These are phyloP conservation scores for Neoaliturus tenellus DNA, from an alignment of 2,888 invertebrate genomes.

Conservation along the genomic window DNA sequence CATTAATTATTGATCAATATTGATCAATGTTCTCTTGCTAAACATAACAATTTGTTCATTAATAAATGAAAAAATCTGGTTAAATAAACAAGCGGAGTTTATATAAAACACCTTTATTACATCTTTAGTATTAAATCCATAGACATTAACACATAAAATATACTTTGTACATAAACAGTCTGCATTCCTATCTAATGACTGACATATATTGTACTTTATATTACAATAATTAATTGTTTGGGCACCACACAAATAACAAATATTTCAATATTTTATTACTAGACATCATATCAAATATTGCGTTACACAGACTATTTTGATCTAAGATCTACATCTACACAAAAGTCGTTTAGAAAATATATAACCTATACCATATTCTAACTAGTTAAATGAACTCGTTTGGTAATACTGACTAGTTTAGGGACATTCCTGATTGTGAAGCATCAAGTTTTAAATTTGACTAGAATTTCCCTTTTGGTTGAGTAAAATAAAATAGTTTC, in stretches of 20 bases:
- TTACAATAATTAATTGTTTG: constrained; percentile 17
- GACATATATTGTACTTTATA: neutral
- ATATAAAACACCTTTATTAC: constrained; percentile 16
- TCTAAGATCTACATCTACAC: neutral
- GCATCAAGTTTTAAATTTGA: neutral
- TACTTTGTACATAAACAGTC: constrained; percentile 18
- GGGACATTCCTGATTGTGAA: neutral
- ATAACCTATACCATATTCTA: constrained; percentile 1
- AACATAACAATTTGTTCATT: too few relatives aligned
- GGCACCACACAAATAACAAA: constrained; percentile 28
- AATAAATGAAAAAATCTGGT: too few relatives aligned
- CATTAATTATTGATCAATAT: too few relatives aligned
- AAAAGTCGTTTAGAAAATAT: neutral
- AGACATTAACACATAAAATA: constrained; percentile 27
- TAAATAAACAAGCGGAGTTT: too few relatives aligned
- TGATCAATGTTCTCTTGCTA: too few relatives aligned
- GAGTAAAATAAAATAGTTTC: neutral
- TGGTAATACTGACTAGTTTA: constrained; percentile 30
- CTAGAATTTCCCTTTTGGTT: neutral
- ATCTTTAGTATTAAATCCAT: constrained; percentile 17
- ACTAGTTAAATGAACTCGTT: neutral
- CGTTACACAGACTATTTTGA: neutral
- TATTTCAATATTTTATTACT: neutral
- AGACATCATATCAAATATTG: constrained; percentile 23
- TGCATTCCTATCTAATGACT: constrained; percentile 25